Percentiles rank a stretch among this genome's conserved stretches.
phyloP scores from a whole-genome alignment of 2,113 vertebrate species.

The Carlito syrichta region DNA sequence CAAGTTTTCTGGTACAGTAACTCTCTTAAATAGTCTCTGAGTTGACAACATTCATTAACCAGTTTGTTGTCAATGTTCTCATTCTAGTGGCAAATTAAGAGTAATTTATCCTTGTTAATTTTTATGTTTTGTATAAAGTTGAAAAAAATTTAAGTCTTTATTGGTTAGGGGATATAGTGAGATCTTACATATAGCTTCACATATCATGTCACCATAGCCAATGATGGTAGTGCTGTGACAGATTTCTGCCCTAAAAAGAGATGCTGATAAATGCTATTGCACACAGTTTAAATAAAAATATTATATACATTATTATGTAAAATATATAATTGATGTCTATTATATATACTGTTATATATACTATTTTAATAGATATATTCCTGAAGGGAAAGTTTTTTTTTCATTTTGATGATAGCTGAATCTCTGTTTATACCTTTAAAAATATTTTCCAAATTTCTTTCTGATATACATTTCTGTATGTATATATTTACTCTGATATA shows the following conservation, averaged over 20 bases:
- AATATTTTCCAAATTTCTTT: too few relatives aligned
- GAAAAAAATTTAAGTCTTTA: constrained; percentile 9
- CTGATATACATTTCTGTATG: too few relatives aligned
- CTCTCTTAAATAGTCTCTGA: not conserved
- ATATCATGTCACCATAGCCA: not conserved
- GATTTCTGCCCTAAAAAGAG: not conserved
- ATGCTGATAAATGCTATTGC: not conserved
- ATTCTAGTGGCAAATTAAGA: not conserved
- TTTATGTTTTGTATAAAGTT: not conserved
- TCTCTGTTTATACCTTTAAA: too few relatives aligned
- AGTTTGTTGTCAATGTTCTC: not conserved
- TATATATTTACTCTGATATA: too few relatives aligned
- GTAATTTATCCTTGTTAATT: not conserved
- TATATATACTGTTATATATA: not conserved
- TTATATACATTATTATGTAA: not conserved
- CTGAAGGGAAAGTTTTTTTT: not conserved
- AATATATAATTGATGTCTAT: not conserved
- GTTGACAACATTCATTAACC: not conserved
- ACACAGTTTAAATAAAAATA: not conserved
- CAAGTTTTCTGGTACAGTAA: not conserved
- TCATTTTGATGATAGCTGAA: not conserved
- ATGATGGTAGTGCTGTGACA: not conserved
- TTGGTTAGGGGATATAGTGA: not conserved
- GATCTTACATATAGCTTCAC: not conserved
- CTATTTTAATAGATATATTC: not conserved